phyloP scores from a whole-genome alignment of 2,113 vertebrate species.

The Myotis yumanensis region DNA sequence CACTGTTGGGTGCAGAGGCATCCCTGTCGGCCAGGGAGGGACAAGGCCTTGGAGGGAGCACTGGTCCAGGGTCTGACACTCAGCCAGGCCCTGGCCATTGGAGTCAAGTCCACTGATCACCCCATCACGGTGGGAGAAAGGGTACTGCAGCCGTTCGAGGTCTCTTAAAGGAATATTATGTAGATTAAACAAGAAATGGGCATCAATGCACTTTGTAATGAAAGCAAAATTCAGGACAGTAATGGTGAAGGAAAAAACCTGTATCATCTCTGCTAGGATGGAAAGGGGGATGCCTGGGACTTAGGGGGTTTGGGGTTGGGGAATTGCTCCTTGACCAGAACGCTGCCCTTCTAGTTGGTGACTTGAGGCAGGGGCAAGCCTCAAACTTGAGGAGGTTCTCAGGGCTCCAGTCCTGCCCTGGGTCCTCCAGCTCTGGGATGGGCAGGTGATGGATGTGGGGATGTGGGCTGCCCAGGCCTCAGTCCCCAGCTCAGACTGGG shows the following conservation, averaged over 20 bases:
- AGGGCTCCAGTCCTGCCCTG: background rate
- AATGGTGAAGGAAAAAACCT: background rate
- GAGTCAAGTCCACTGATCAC: background rate
- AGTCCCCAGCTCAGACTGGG: background rate
- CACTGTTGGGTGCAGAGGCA: background rate
- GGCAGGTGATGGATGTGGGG: background rate
- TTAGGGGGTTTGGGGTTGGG: background rate
- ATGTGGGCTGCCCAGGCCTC: background rate
- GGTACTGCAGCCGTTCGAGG: background rate
- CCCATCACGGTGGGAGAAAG: background rate
- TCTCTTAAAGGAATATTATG: background rate
- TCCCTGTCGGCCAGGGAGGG: background rate
- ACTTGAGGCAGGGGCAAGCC: background rate
- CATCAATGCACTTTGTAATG: background rate
- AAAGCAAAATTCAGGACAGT: conserved; percentile 37
- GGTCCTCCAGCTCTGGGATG: background rate
- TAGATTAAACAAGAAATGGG: background rate
- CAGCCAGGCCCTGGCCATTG: background rate
- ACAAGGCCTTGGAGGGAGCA: background rate
- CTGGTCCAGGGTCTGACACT: background rate
- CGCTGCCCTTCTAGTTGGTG: background rate
- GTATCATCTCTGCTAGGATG: background rate
- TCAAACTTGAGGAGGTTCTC: background rate
- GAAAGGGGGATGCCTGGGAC: background rate
- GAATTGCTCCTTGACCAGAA: background rate